A percentile compares a stretch with the other conserved stretches of the same genome.
These are phyloP conservation scores for Labeo calbasu DNA, from an alignment of 2,797 vertebrate species.

Conservation along the genomic window DNA sequence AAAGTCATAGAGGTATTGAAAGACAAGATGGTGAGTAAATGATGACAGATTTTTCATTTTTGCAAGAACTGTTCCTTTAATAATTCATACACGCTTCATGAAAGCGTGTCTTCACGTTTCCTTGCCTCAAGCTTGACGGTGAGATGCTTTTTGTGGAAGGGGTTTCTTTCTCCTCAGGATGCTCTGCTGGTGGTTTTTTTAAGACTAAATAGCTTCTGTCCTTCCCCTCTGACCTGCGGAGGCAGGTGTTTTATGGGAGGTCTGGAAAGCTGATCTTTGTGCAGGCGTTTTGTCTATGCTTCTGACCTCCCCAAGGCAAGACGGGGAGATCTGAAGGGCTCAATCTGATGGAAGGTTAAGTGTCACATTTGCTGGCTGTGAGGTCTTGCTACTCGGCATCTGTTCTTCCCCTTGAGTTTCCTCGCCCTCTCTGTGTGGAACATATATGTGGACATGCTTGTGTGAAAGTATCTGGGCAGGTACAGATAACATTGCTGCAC, in stretches of 20 bases:
- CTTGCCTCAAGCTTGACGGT: conserved; percentile 1
- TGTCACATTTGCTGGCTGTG: conserved; percentile 26
- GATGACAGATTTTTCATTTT: background rate
- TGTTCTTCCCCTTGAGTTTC: conserved; percentile 31
- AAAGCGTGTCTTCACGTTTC: background rate
- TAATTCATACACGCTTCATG: background rate
- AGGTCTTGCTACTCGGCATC: conserved; percentile 25
- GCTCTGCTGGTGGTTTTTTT: background rate
- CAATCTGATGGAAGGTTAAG: conserved; percentile 36
- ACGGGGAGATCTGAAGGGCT: conserved; percentile 37
- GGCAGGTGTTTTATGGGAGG: conserved; percentile 24
- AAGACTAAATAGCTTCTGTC: conserved; percentile 11
- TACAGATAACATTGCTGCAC: conserved; percentile 5
- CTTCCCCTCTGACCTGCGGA: conserved; percentile 22
- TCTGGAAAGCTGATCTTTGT: conserved; percentile 17
- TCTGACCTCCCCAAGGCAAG: conserved; percentile 16
- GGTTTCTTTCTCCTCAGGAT: background rate
- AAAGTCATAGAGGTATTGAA: background rate
- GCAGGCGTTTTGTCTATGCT: conserved; percentile 11
- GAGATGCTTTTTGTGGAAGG: conserved; percentile 19
- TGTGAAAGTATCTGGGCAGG: background rate
- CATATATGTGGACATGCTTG: background rate
- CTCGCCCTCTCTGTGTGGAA: conserved; percentile 1
- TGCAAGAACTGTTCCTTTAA: background rate
- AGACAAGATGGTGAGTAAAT: background rate